Conservation (phyloP, 92 coral and sea anemone species). For the Micromussa lordhowensis region DNA sequence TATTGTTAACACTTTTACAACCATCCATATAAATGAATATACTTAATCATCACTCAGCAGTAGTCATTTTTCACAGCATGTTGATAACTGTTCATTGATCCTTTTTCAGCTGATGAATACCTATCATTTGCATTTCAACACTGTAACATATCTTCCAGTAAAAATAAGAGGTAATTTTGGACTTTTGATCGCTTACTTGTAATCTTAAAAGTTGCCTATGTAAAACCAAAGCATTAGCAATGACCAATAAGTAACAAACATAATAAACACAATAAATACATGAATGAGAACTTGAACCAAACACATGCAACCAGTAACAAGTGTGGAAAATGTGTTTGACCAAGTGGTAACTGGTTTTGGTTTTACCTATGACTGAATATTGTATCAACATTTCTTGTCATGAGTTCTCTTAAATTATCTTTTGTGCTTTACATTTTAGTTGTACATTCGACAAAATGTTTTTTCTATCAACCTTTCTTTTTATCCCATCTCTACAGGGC, state of each 20-base stretch:
- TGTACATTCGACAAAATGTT: neutral
- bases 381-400: neutral
- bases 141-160: slow-evolving; percentile 78
- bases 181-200: neutral
- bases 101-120: slow-evolving; percentile 82
- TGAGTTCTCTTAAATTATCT: neutral
- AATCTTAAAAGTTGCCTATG: neutral
- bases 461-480: neutral
- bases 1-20: no score
- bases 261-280: no score
- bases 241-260: no score
- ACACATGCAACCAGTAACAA: no score
- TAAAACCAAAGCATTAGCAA: neutral
- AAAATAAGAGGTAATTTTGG: slow-evolving; percentile 85
- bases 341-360: no score
- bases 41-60: no score
- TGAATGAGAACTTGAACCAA: no score
- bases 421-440: neutral
- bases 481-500: slow-evolving; percentile 64
- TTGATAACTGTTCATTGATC: neutral
- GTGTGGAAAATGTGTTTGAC: no score
- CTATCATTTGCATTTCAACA: slow-evolving; percentile 91
- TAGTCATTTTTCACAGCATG: neutral
- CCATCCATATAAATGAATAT: no score
- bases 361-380: neutral